Evolutionary conservation across 2,888 invertebrate genomes (phyloP), one percentile per base, ranked within the genome.

Genomic region (Luffia ferchaultella): DNA sequence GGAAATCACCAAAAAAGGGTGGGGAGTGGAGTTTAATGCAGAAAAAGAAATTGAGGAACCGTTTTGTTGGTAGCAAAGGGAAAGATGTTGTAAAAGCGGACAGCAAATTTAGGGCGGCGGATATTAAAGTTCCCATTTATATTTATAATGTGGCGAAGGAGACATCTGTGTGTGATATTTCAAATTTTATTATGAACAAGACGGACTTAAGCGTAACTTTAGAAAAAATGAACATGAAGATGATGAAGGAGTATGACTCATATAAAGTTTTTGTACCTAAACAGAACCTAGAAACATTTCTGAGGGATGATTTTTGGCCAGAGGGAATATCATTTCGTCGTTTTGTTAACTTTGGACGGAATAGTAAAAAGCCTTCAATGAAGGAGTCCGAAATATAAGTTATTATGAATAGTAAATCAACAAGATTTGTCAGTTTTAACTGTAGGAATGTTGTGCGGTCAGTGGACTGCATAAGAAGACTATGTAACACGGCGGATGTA

Each of bases 111-210:
- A 50, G 42, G 19, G 52, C 54, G 16, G 16, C 50, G 20, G 49
- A 52, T 20, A 19, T 45, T 18, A 54, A 51, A 18, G 44, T 51
- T 9, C 54, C 52, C 1, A 30, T 52, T 2, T 54, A 49, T 51
- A 48, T 54, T 47, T 49, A 47, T 42, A 48, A 51, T 16, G 52
- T 52, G 1, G 43, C 50, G 5, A 47, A 49, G 18, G 45, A 50
- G 2, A 45, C 50, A 2, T 18, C 18, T 3, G 12, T 2, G 54
- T 3, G 12, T 2, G 54, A 51, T 19, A 54, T 54, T 15, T 16
- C 20, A 9, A 41, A 53, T 17, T 54, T 54, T 30, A 48, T 54
- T 9, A 45, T 15, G 2, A 19, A 9, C 5, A 48, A 48, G 19
- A 48, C 42, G 1, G 18, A 42, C 16, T 3, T n/a, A 16, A 42